Evolutionary conservation across 1,140 invertebrate species (phyloP).

Genomic region (Drosophila eugracilis): DNA sequence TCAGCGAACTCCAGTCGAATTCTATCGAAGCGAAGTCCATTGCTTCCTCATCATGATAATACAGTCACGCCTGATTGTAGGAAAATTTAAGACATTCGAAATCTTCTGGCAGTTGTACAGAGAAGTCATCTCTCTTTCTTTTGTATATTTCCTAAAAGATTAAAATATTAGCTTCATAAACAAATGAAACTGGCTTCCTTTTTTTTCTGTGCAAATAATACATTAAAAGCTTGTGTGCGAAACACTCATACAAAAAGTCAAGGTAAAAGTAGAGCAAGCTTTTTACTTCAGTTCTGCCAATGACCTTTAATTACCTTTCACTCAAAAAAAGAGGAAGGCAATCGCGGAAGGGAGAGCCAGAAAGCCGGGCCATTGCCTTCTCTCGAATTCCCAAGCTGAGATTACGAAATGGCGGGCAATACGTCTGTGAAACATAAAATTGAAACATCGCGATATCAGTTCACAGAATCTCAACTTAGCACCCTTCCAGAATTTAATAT

Average conservation of each 20-base stretch:
- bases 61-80: conserved; percentile 32
- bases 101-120: too few relatives aligned
- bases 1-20: conserved; percentile 55
- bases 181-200: background rate
- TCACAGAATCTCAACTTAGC: conserved; percentile 16
- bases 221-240: conserved; percentile 10
- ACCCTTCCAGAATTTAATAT: conserved; percentile 12
- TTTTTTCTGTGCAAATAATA: conserved; percentile 19
- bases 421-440: conserved; percentile 11
- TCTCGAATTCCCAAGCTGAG: conserved; percentile 13
- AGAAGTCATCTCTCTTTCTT: background rate
- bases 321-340: conserved; percentile 18
- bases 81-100: background rate
- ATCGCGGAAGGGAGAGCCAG: background rate
- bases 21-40: conserved; percentile 8
- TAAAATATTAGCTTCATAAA: background rate
- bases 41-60: conserved; percentile 57
- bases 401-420: conserved; percentile 25
- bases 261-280: conserved; percentile 56
- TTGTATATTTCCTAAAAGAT: background rate
- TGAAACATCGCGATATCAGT: conserved; percentile 26
- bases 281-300: conserved; percentile 35
- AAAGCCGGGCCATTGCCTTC: conserved; percentile 3
- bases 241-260: conserved; percentile 10
- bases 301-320: conserved; percentile 69